phyloP scores from a whole-genome alignment of 1,140 invertebrate species.

The Melanaphis sacchari region DNA sequence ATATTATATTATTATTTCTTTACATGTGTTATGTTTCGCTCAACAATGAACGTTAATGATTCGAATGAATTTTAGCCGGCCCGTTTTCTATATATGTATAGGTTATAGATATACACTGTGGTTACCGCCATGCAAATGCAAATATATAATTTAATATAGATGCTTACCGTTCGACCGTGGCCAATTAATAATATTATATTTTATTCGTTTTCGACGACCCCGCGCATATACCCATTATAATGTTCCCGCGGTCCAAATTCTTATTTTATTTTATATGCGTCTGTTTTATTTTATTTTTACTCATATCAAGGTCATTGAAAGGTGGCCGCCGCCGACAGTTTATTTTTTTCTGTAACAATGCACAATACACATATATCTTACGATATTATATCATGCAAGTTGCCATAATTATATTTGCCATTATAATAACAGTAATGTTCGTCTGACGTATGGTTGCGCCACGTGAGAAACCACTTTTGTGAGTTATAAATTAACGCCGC shows the following conservation, averaged over 20 bases:
- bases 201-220: not conserved
- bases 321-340: not conserved
- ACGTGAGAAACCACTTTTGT: slow-evolving; percentile 36
- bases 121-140: not conserved
- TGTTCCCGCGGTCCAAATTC: slow-evolving; percentile 16
- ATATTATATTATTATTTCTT: not conserved
- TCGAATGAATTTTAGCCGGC: not conserved
- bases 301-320: slow-evolving; percentile 25
- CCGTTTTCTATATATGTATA: not conserved
- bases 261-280: not conserved
- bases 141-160: not conserved
- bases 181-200: slow-evolving; percentile 3
- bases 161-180: not conserved
- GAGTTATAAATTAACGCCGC: slow-evolving; percentile 27
- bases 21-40: not conserved
- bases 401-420: slow-evolving; percentile 22
- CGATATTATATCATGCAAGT: not conserved
- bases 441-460: not conserved
- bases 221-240: not conserved
- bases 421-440: slow-evolving; percentile 20
- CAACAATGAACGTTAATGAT: slow-evolving; percentile 21
- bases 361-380: not conserved
- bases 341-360: slow-evolving; percentile 12
- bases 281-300: not conserved
- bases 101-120: not conserved